Percentiles rank a stretch among this genome's conserved stretches.
Conservation (phyloP, 2,888 invertebrate genomes). For the Heliconius ethilla region DNA sequence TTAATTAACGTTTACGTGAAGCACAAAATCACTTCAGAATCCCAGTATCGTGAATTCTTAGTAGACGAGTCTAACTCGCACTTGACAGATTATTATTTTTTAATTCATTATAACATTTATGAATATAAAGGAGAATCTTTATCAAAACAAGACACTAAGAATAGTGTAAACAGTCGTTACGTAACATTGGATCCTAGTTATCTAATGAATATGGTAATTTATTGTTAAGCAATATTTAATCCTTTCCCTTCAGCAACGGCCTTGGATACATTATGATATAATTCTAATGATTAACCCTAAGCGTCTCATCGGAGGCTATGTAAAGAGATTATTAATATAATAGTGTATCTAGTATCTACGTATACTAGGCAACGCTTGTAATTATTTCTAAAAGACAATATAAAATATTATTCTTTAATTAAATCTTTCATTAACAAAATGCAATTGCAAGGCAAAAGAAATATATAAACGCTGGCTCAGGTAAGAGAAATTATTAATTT, state of each 20-base stretch:
- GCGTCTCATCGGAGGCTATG: background rate
- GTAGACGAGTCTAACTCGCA: no score
- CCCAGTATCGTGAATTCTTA: no score
- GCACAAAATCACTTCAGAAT: no score
- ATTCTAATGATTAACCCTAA: constrained; percentile 9
- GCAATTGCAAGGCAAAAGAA: constrained; percentile 21
- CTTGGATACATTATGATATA: constrained; percentile 22
- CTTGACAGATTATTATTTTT: no score
- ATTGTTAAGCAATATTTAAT: constrained; percentile 11
- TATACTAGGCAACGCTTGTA: background rate
- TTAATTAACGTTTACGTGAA: no score
- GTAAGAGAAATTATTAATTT: constrained; percentile 37
- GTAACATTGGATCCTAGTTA: background rate
- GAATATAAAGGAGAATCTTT: background rate
- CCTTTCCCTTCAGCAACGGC: constrained; percentile 1
- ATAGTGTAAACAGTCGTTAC: background rate
- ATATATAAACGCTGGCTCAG: constrained; percentile 29
- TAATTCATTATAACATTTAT: background rate
- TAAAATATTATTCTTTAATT: background rate
- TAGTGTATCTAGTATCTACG: background rate
- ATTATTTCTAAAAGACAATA: no score
- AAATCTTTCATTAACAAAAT: background rate
- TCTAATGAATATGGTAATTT: constrained; percentile 12
- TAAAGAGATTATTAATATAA: background rate
- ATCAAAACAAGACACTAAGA: background rate